These are phyloP conservation scores for Tipula helvola DNA, from an alignment of 2,888 invertebrate genomes.

Conservation along the genomic window DNA sequence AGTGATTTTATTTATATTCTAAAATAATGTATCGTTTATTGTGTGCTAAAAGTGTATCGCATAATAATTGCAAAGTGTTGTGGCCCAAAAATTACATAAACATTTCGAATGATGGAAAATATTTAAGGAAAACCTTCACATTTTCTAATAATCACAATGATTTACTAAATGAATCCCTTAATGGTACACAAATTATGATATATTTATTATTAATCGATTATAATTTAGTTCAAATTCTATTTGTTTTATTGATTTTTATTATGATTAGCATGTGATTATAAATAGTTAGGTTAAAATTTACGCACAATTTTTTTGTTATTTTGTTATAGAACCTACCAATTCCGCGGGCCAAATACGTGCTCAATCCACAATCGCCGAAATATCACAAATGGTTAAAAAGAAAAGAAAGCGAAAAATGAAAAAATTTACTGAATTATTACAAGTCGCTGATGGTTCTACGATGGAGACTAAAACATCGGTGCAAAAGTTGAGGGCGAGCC, in stretches of 20 bases:
- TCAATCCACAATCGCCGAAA: constrained; percentile 18
- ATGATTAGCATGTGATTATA: not conserved
- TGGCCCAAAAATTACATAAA: not conserved
- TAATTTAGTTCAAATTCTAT: not conserved
- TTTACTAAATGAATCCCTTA: not conserved
- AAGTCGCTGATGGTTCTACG: constrained; percentile 51
- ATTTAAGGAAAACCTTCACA: not conserved
- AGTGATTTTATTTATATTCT: not conserved
- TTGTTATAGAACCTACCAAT: not conserved
- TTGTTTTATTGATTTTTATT: not conserved
- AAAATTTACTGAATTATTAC: constrained; percentile 53
- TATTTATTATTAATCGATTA: not conserved
- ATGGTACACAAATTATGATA: not conserved
- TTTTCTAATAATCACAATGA: not conserved
- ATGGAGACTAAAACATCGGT: constrained; percentile 55
- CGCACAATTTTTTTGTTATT: not conserved
- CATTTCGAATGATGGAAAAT: not conserved
- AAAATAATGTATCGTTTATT: constrained; percentile 37
- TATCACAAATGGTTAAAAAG: constrained; percentile 26
- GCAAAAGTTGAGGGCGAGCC: constrained; percentile 50
- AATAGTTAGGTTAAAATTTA: not conserved
- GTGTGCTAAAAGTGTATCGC: constrained; percentile 36
- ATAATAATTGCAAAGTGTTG: constrained; percentile 30
- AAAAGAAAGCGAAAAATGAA: constrained; percentile 40
- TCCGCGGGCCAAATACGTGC: not conserved